Evolutionary conservation across 1,140 invertebrate genomes (phyloP).

Genomic region (Coboldia fuscipes): DNA sequence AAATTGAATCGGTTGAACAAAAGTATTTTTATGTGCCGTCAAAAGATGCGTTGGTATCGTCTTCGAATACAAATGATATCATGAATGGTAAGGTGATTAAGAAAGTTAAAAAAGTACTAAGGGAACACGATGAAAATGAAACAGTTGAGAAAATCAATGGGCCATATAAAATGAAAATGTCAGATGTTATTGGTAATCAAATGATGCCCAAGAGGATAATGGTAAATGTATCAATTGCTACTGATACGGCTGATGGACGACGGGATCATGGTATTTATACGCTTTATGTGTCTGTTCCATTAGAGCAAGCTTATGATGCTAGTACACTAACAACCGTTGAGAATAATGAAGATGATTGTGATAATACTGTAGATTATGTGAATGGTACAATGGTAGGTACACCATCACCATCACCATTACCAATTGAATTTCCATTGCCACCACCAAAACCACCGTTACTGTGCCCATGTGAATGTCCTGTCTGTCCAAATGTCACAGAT

Average conservation of each 20-base stretch:
- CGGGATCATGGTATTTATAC: conserved; percentile 14
- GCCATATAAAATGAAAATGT: too few species aligned
- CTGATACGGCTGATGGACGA: conserved; percentile 13
- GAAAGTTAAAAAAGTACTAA: too few species aligned
- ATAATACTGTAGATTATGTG: background rate
- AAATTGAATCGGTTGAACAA: too few species aligned
- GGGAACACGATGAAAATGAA: too few species aligned
- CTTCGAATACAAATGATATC: too few species aligned
- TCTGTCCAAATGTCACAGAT: background rate
- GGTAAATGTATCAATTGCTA: conserved; percentile 18
- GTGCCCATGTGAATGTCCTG: conserved; percentile 9
- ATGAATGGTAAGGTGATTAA: too few species aligned
- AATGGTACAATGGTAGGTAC: background rate
- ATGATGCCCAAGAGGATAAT: conserved; percentile 9
- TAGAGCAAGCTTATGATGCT: conserved; percentile 4
- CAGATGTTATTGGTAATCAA: too few species aligned
- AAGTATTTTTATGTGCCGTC: too few species aligned
- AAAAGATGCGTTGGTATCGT: too few species aligned
- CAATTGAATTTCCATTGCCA: conserved; percentile 4
- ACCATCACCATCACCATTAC: background rate
- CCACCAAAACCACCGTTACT: conserved; percentile 19
- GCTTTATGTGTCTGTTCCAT: conserved; percentile 17
- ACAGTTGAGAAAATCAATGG: too few species aligned
- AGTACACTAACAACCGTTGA: background rate
- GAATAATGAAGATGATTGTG: background rate